Percentiles rank a stretch among this genome's conserved stretches.
phyloP scores from a whole-genome alignment of 2,888 invertebrate genomes.

The Unio pictorum region DNA sequence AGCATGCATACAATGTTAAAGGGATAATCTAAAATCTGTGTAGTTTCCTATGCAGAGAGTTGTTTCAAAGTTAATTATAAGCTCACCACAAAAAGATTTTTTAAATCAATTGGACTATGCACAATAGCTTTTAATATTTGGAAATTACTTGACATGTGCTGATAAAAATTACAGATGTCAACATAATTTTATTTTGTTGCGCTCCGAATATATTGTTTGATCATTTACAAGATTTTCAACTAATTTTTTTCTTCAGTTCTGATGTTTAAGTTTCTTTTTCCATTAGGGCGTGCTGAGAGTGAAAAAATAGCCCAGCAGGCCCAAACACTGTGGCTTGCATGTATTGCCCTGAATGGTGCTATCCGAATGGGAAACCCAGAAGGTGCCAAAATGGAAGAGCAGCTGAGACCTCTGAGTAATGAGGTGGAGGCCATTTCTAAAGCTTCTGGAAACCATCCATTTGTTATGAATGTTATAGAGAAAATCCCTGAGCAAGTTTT shows the following conservation, averaged over 20 bases:
- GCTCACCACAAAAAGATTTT: no score
- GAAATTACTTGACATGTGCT: not conserved
- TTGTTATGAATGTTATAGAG: slow-evolving; percentile 84
- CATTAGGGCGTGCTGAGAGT: slow-evolving; percentile 67
- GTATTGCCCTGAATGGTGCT: slow-evolving; percentile 87
- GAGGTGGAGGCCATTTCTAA: slow-evolving; percentile 61
- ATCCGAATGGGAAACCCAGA: slow-evolving; percentile 77
- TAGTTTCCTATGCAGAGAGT: no score
- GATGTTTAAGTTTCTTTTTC: not conserved
- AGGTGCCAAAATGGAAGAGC: slow-evolving; percentile 52
- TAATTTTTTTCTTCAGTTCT: not conserved
- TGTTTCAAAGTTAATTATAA: no score
- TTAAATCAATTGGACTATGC: no score
- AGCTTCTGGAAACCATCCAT: slow-evolving; percentile 77
- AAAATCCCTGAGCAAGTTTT: slow-evolving; percentile 85
- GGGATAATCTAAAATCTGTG: no score
- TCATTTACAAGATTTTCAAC: not conserved
- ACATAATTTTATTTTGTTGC: not conserved
- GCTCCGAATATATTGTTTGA: not conserved
- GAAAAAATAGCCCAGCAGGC: slow-evolving; percentile 75
- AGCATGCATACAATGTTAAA: no score
- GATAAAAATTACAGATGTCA: not conserved
- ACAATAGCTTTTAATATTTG: no score
- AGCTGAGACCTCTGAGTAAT: slow-evolving; percentile 57
- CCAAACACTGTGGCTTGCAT: slow-evolving; percentile 94